Base-by-base conservation (phyloP, 2,888 invertebrate genomes). In the Hermodice carunculata region DNA sequence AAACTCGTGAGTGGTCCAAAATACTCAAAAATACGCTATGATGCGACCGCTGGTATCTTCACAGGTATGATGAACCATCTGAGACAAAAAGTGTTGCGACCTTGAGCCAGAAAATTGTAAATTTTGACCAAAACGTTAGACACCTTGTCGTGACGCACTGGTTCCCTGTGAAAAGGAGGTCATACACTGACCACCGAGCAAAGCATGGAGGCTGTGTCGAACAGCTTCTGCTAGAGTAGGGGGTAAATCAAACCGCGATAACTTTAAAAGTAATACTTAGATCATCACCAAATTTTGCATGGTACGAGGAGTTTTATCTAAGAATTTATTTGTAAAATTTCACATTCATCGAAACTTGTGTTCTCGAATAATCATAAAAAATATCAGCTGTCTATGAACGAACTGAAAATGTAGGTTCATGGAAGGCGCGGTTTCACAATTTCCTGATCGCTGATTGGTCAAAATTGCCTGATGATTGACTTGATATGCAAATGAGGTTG, bases 101-200 rank as follows among this genome's bases (percentile, higher is more conserved):
- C 46, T 46, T 46, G 28, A 19, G 24, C 1, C 11, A 26, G n/a
- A 46, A 22, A 22, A 28, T 19, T 29, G 31, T 19, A 29, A 51
- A 51, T 51, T 51, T 51, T 17, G 51, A n/a, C 37, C 8, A 46
- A 19, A 31, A 32, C n/a, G 26, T 14, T 40, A 17, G 22, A 24
- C 24, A 34, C n/a, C 26, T 37, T 29, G 26, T 28, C 31, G 43
- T 61, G 61, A 61, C 61, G 61, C 48, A 61, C 43, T 53, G 22
- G 8, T 24, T 22, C 24, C 24, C 48, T 22, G 34, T 44, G n/a
- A 34, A 44, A 58, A 61, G 32, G 61, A 61, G 61, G 61, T 61
- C 61, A 61, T 53, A 61, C 40, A 51, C 32, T 44, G 52, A 52
- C 24, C 42, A 31, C 37, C 32, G 53, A 44, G 43, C 43, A 19